These are phyloP conservation scores for Myotis daubentonii DNA, from an alignment of 2,797 vertebrate genomes.

Conservation along the genomic window DNA sequence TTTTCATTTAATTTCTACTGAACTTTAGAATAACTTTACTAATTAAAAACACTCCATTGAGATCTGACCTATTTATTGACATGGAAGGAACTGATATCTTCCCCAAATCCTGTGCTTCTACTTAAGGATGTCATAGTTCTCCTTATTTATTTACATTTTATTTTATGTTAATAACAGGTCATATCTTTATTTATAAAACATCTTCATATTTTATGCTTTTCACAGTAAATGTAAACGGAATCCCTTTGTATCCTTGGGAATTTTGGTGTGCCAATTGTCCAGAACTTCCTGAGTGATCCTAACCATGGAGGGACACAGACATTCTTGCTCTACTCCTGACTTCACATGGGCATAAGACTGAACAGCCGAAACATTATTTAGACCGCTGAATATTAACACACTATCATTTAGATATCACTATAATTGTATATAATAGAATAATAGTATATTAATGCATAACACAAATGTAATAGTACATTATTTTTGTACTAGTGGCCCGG, in stretches of 20 bases:
- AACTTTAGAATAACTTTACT: constrained; percentile 5
- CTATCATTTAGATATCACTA: background rate
- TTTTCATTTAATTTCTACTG: background rate
- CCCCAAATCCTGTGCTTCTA: background rate
- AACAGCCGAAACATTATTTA: background rate
- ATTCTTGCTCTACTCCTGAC: background rate
- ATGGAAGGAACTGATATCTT: background rate
- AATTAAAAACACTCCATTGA: constrained; percentile 3
- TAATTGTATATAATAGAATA: background rate
- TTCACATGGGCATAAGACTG: background rate
- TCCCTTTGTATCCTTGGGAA: background rate
- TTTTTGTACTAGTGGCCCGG: background rate
- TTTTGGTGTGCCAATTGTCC: background rate
- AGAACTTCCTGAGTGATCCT: background rate
- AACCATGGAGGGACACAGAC: background rate
- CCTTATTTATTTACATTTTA: constrained; percentile 5
- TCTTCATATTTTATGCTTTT: background rate
- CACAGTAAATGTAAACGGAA: background rate
- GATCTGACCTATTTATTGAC: background rate
- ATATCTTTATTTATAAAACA: background rate
- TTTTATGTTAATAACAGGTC: constrained; percentile 23
- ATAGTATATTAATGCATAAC: background rate
- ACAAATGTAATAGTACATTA: background rate
- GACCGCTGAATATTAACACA: background rate
- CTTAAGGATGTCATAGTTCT: background rate